Percentiles rank a stretch among this genome's conserved stretches.
Evolutionary conservation across 2,113 vertebrate genomes (phyloP).

Genomic region (Saguinus imperator): DNA sequence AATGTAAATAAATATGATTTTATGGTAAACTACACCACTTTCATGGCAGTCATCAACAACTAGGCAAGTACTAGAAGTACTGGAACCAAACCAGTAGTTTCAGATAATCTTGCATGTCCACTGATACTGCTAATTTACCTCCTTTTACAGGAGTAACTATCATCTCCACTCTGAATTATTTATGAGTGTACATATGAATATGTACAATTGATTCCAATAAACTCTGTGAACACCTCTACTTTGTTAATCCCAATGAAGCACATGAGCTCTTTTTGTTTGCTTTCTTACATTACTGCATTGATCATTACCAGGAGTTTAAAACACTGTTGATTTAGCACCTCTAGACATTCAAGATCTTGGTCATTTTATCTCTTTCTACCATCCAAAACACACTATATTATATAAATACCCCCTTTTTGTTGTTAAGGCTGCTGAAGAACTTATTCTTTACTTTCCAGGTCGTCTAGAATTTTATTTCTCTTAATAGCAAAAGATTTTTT

Average conservation of each 20-base stretch:
- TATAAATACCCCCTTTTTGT: conserved; percentile 89
- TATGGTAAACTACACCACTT: conserved; percentile 90
- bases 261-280: conserved; percentile 91
- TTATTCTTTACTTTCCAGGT: conserved; percentile 94
- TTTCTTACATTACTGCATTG: conserved; percentile 89
- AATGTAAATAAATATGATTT: conserved; percentile 84
- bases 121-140: conserved; percentile 87
- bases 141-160: conserved; percentile 91
- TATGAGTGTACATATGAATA: conserved; percentile 79
- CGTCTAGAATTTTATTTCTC: conserved; percentile 94
- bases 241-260: conserved; percentile 91
- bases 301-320: conserved; percentile 90
- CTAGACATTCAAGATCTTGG: conserved; percentile 91
- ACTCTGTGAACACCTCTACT: conserved; percentile 92
- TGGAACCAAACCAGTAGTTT: conserved; percentile 87
- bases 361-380: conserved; percentile 93
- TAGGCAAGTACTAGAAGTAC: conserved; percentile 89
- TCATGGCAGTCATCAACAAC: conserved; percentile 91
- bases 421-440: conserved; percentile 87
- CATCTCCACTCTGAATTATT: conserved; percentile 87
- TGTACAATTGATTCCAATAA: conserved; percentile 94
- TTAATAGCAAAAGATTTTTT: conserved; percentile 93
- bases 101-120: conserved; percentile 90
- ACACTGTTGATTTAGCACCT: conserved; percentile 93
- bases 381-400: conserved; percentile 89